phyloP scores from a whole-genome alignment of 2,797 vertebrate species.

The Labroides dimidiatus region DNA sequence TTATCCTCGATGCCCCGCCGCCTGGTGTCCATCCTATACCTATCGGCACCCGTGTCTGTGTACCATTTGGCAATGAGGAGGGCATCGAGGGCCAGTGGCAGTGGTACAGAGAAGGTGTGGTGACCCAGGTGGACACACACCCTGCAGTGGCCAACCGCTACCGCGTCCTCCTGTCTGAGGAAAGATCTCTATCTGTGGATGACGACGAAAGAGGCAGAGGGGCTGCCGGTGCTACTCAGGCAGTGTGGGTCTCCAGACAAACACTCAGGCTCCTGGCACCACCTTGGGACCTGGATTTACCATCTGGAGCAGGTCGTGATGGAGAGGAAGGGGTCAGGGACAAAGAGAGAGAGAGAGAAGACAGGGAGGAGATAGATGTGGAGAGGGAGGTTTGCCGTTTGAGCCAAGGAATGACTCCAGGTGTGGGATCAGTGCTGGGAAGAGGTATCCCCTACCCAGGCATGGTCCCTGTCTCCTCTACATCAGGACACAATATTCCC shows the following conservation, averaged over 20 bases:
- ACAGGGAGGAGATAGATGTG: slow-evolving; percentile 82
- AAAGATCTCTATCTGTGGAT: slow-evolving; percentile 55
- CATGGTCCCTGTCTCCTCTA: slow-evolving; percentile 70
- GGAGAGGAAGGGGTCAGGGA: slow-evolving; percentile 61
- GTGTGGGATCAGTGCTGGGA: slow-evolving; percentile 66
- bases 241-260: slow-evolving; percentile 85
- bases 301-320: slow-evolving; percentile 59
- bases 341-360: slow-evolving; percentile 73
- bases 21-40: slow-evolving; percentile 83
- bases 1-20: slow-evolving; percentile 88
- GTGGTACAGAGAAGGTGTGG: slow-evolving; percentile 88
- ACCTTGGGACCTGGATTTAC: slow-evolving; percentile 87
- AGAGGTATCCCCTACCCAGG: slow-evolving; percentile 71
- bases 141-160: slow-evolving; percentile 87
- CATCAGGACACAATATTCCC: slow-evolving; percentile 68
- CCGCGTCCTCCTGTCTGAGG: slow-evolving; percentile 85
- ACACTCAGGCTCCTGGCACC: slow-evolving; percentile 89
- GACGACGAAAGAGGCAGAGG: slow-evolving; percentile 68
- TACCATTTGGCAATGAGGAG: slow-evolving; percentile 80
- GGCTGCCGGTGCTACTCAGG: slow-evolving; percentile 66
- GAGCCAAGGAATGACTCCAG: slow-evolving; percentile 72
- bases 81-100: slow-evolving; percentile 69
- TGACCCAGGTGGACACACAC: slow-evolving; percentile 88
- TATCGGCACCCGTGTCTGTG: slow-evolving; percentile 87
- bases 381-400: slow-evolving; percentile 81